These are phyloP conservation scores for Aphelenchoides bicaudatus DNA, from an alignment of 2,888 invertebrate species.

Conservation along the genomic window DNA sequence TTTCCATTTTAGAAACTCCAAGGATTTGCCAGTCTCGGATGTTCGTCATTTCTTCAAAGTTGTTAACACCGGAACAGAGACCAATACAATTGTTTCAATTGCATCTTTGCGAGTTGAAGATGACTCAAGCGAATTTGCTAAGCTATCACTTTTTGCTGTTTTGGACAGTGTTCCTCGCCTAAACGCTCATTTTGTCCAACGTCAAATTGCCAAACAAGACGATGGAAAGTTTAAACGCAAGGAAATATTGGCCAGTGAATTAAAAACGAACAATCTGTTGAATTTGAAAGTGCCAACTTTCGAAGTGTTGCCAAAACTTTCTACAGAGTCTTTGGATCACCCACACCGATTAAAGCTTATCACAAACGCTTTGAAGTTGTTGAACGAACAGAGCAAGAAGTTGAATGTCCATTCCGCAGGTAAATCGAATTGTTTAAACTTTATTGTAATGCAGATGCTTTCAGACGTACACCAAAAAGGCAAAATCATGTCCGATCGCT, in stretches of 20 bases:
- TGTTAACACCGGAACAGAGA: not conserved
- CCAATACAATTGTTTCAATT: not conserved
- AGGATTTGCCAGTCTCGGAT: not conserved
- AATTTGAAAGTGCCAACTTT: no score
- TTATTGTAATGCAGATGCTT: not conserved
- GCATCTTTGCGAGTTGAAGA: slow-evolving; percentile 1
- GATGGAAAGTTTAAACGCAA: no score
- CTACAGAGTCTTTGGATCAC: no score
- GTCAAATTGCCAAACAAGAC: no score
- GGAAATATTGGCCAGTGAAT: no score
- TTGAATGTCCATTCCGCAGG: not conserved
- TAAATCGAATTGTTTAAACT: not conserved
- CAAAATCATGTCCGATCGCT: slow-evolving; percentile 1
- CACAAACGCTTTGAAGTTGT: not conserved
- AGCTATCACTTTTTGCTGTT: slow-evolving; percentile 5
- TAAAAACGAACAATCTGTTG: no score
- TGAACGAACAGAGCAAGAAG: not conserved
- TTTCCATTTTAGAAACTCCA: not conserved
- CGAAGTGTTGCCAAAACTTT: no score
- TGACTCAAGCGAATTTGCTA: not conserved
- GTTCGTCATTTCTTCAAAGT: slow-evolving; percentile 12
- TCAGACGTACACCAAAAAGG: not conserved
- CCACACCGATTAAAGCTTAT: not conserved
- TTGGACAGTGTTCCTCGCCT: not conserved
- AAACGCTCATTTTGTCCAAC: slow-evolving; percentile 6